Evolutionary conservation across 1,140 invertebrate genomes (phyloP).

Genomic region (Heliconius nattereri): DNA sequence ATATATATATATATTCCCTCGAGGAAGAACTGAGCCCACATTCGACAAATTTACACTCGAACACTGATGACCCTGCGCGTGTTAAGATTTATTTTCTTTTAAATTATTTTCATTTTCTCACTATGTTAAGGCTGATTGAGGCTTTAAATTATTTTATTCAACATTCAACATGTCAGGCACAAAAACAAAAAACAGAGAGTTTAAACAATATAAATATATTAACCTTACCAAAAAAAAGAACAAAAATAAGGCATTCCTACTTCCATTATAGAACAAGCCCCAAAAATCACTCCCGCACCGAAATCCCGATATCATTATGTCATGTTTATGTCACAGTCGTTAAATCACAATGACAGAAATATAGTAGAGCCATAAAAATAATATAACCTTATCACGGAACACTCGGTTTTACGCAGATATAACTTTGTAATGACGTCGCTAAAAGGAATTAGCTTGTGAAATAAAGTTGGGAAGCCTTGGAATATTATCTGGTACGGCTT

Average conservation of each 20-base stretch:
- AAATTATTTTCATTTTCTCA: neutral
- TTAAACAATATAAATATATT: neutral
- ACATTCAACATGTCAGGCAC: neutral
- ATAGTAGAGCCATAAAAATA: constrained; percentile 34
- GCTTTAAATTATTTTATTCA: neutral
- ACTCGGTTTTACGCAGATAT: constrained; percentile 17
- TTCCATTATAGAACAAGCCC: neutral
- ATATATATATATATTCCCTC: too few species aligned
- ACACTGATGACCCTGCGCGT: too few species aligned
- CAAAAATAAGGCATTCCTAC: neutral
- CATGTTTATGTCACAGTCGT: constrained; percentile 22
- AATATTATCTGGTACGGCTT: constrained; percentile 3
- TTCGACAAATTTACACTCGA: too few species aligned
- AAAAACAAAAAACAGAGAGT: neutral
- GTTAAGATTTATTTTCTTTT: too few species aligned
- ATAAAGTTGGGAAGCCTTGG: constrained; percentile 5
- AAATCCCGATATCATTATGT: neutral
- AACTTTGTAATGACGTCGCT: constrained; percentile 19
- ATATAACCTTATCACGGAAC: constrained; percentile 30
- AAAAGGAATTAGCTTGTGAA: constrained; percentile 12
- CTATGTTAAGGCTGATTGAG: neutral
- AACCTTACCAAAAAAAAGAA: neutral
- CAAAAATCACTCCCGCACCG: neutral
- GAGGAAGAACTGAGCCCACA: too few species aligned
- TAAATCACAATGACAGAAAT: constrained; percentile 33